Base-by-base conservation (phyloP, 2,888 invertebrate genomes). In the Lasioglossum villosulum region DNA sequence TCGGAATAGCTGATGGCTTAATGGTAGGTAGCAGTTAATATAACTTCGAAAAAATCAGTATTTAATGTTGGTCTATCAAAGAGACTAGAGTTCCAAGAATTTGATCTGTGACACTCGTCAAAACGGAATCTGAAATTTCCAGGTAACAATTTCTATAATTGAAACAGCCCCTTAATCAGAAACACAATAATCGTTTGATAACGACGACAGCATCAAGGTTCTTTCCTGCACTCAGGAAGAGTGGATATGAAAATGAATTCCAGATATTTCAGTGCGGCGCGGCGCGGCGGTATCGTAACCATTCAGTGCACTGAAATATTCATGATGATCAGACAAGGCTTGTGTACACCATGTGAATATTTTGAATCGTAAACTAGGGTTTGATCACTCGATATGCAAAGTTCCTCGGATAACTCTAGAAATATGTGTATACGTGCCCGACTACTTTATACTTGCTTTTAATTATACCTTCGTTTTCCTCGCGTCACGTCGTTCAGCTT, bases 191-290 rank as follows among this genome's bases (percentile, higher is more conserved):
- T 56, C n/a, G 59, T 27, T 59, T 59, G 59, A 59, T 27, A 59
- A 27, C 27, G 27, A 5, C 14, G 27, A 59, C 30, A 30, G 27
- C 27, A 16, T 63, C 30, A 2, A 63, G 59, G 27, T 2, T 27
- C 5, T 27, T 63, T 16, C 5, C 27, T 30, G 16, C 16, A 30
- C 6, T 63, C 16, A 8, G 19, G 30, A 63, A 63, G 63, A 30
- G 71, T 30, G 52, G 19, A 68, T 68, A 42, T 56, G 80, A 56
- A 76, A 80, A 75, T 70, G 42, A 71, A 48, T 72, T 72, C 48
- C 48, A 45, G 56, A 71, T 63, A 72, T 34, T 39, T 77, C 37
- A 71, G 16, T 5, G 6, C 34, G 14, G 2, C 30, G 19, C 27
- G 59, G 27, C 4, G 4, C 45, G 19, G 1, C 34, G 19, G 27